Evolutionary conservation across 2,888 invertebrate species (phyloP).

Genomic region (Brachypterus glaber): DNA sequence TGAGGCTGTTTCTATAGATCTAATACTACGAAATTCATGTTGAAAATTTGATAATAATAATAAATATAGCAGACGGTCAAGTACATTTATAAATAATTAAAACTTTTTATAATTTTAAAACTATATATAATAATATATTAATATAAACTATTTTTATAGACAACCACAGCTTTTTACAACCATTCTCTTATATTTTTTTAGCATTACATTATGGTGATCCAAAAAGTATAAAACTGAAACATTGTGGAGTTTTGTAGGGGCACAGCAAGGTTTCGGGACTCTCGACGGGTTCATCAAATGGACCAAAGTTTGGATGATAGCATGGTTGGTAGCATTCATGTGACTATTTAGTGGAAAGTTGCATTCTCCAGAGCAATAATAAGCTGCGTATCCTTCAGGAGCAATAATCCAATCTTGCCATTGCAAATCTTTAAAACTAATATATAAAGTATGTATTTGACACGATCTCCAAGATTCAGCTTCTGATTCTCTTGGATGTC

Average conservation of each 20-base stretch:
- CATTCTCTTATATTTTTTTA: constrained; percentile 95
- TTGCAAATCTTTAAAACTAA: constrained; percentile 81
- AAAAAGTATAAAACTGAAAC: constrained; percentile 87
- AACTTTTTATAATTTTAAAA: too few relatives aligned
- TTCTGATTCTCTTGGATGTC: constrained; percentile 11
- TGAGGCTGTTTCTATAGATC: too few relatives aligned
- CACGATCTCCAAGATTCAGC: constrained; percentile 52
- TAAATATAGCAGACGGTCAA: not conserved
- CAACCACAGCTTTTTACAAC: constrained; percentile 97
- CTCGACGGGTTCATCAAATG: constrained; percentile 74
- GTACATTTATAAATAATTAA: not conserved
- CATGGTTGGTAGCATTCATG: constrained; percentile 95
- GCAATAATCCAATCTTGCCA: constrained; percentile 97
- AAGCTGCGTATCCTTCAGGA: constrained; percentile 88
- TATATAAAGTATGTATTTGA: constrained; percentile 82
- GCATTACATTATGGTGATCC: constrained; percentile 73
- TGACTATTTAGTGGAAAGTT: constrained; percentile 87
- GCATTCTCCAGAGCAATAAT: constrained; percentile 89
- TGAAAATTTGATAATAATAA: too few relatives aligned
- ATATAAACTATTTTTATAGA: constrained; percentile 49
- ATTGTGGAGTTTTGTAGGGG: constrained; percentile 79
- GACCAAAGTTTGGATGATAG: constrained; percentile 87
- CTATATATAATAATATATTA: not conserved
- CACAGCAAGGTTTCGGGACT: constrained; percentile 87
- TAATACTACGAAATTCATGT: too few relatives aligned